A percentile compares a stretch with the other conserved stretches of the same genome.
phyloP scores from a whole-genome alignment of 2,113 vertebrate genomes.

The Pedionomus torquatus region DNA sequence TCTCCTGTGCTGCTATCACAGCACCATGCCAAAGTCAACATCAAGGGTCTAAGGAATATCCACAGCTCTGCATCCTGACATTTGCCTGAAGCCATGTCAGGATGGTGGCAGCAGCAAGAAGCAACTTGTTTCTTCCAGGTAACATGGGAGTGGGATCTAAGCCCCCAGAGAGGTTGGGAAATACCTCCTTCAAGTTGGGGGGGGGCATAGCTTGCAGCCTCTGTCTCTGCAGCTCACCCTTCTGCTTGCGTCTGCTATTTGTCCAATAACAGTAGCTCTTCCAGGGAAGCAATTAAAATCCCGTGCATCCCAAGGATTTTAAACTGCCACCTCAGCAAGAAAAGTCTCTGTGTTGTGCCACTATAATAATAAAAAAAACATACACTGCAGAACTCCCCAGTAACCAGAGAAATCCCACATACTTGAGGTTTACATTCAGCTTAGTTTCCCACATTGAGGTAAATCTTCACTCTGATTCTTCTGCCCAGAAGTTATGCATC shows the following conservation, averaged over 20 bases:
- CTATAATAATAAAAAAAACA: not conserved
- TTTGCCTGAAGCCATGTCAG: not conserved
- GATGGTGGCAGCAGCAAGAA: not conserved
- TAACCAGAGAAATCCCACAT: not conserved
- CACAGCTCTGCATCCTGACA: not conserved
- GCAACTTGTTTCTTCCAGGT: not conserved
- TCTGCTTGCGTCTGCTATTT: not conserved
- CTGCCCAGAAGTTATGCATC: not conserved
- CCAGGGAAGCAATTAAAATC: not conserved
- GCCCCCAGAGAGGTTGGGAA: not conserved
- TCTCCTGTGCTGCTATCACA: not conserved
- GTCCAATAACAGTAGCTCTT: not conserved
- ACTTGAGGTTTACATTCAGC: not conserved
- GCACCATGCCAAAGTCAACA: not conserved
- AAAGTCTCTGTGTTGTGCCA: not conserved
- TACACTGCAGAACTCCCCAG: not conserved
- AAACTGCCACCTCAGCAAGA: not conserved
- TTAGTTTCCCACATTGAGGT: not conserved
- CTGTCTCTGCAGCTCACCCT: not conserved
- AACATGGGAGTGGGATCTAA: not conserved
- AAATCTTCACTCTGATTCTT: not conserved
- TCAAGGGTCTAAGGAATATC: not conserved
- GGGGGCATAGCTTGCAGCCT: not conserved
- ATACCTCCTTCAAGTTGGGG: not conserved
- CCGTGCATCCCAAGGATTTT: not conserved